Evolutionary conservation across 1,140 invertebrate species (phyloP).

Genomic region (Dolichoris vasculosae): DNA sequence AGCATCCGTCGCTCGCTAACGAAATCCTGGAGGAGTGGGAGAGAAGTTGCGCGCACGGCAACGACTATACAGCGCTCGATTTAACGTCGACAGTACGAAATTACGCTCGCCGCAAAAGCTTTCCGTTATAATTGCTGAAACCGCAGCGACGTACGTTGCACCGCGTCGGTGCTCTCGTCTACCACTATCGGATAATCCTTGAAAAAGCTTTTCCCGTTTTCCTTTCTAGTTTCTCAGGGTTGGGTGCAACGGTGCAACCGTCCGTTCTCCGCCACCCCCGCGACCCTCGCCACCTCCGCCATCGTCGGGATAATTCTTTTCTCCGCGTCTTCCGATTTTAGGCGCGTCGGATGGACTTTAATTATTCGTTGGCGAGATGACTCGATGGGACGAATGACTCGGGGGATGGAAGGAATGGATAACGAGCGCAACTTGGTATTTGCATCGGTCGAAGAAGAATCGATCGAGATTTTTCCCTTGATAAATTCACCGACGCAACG

Average conservation of each 20-base stretch:
- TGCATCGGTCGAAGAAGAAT: no score
- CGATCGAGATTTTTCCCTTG: no score
- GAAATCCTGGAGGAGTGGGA: conserved; percentile 52
- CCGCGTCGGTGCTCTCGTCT: neutral
- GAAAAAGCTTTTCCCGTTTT: conserved; percentile 35
- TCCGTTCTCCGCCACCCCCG: neutral
- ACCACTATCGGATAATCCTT: conserved; percentile 42
- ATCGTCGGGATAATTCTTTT: conserved; percentile 26
- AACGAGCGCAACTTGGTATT: neutral
- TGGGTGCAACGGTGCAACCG: no score
- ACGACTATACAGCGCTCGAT: conserved; percentile 33
- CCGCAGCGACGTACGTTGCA: neutral
- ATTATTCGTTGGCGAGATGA: conserved; percentile 7
- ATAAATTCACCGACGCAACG: neutral
- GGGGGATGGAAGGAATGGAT: neutral
- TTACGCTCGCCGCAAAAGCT: conserved; percentile 46
- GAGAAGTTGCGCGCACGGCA: neutral
- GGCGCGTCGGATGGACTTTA: neutral
- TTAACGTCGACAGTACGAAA: conserved; percentile 46
- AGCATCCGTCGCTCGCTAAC: conserved; percentile 50
- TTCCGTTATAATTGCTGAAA: conserved; percentile 47
- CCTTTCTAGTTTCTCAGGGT: neutral
- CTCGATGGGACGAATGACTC: neutral
- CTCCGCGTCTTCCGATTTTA: neutral
- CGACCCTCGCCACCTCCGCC: neutral